Evolutionary conservation across 1,140 invertebrate species (phyloP).

Genomic region (Globodera ellingtonae): DNA sequence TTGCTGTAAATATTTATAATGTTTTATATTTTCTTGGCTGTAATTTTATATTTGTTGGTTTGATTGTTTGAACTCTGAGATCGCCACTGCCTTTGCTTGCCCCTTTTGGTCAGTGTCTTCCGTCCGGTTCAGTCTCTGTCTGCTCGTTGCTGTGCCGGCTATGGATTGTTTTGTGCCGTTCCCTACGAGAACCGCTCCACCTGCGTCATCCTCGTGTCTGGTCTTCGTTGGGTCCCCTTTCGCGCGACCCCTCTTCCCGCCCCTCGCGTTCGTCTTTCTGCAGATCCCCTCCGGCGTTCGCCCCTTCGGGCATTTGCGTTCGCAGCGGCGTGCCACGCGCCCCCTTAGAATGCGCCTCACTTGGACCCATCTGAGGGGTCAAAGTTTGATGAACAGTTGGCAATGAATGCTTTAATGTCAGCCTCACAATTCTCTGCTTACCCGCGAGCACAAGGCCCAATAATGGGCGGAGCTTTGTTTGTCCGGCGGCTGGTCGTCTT

Average conservation of each 20-base stretch:
- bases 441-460: conserved; percentile 12
- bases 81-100: no score
- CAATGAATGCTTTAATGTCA: no score
- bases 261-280: neutral
- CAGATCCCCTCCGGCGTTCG: neutral
- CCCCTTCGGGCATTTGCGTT: conserved; percentile 53
- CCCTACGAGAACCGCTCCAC: no score
- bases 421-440: conserved; percentile 20
- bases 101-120: no score
- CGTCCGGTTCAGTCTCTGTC: no score
- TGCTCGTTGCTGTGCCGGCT: no score
- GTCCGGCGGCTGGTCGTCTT: conserved; percentile 5
- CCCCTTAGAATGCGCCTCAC: conserved; percentile 59
- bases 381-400: conserved; percentile 9
- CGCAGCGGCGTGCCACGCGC: conserved; percentile 58
- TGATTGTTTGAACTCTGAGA: no score
- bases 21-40: no score
- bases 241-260: neutral
- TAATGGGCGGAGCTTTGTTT: conserved; percentile 12
- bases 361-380: conserved; percentile 57
- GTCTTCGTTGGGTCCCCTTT: neutral
- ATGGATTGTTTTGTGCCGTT: neutral
- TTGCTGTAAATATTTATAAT: no score
- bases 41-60: no score
- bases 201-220: neutral